These are phyloP conservation scores for Dicycla oo DNA, from an alignment of 2,888 invertebrate genomes.

Conservation along the genomic window DNA sequence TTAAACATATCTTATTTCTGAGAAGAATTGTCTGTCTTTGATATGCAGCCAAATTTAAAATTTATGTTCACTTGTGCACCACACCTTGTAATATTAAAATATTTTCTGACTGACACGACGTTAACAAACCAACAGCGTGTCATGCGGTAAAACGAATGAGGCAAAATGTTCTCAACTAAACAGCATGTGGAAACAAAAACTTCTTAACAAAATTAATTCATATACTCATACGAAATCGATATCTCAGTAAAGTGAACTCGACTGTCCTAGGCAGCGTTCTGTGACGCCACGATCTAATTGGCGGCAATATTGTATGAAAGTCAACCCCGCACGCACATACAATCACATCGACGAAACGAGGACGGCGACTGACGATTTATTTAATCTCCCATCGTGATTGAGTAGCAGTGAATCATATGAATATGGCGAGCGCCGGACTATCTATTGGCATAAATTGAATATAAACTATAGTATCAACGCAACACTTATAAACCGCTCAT, in stretches of 20 bases:
- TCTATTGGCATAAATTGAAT: conserved; percentile 81
- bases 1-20: conserved; percentile 62
- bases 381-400: conserved; percentile 78
- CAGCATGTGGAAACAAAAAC: conserved; percentile 1
- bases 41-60: conserved; percentile 70
- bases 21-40: conserved; percentile 67
- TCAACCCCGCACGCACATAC: conserved; percentile 67
- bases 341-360: conserved; percentile 66
- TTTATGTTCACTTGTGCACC: conserved; percentile 45
- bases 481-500: conserved; percentile 68
- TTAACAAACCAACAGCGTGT: conserved; percentile 20
- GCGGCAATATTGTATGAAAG: conserved; percentile 73
- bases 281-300: conserved; percentile 72
- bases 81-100: conserved; percentile 35
- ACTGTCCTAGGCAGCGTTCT: conserved; percentile 65
- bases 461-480: conserved; percentile 73
- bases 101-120: conserved; percentile 27
- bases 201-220: conserved; percentile 15
- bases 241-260: conserved; percentile 57
- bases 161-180: conserved; percentile 17
- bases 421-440: conserved; percentile 65
- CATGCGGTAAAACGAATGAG: conserved; percentile 15
- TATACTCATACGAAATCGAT: conserved; percentile 55
- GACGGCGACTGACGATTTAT: conserved; percentile 78
- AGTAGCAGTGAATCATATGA: conserved; percentile 79